Evolutionary conservation across 2,797 vertebrate genomes (phyloP), one percentile per base, ranked within the genome.

Genomic region (Buceros bicornis): DNA sequence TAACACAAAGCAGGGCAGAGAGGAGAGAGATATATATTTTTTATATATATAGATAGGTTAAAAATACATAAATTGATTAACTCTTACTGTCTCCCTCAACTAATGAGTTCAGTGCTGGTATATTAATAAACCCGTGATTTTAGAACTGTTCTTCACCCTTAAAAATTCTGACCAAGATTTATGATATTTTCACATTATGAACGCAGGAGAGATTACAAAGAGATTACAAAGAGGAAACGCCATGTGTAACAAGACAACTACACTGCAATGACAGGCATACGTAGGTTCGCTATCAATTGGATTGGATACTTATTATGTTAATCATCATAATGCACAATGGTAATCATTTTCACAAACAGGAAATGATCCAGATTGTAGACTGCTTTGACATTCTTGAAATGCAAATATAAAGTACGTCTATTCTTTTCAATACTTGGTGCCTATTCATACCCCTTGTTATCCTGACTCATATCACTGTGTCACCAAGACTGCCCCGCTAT

Each of bases 261-360:
- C 53, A 54, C 28, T 26, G n/a, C 42, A 72, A 14, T 0, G 0
- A 79, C 21, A 66, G 21, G 25, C 8, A 61, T 28, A 77, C 5
- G 26, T 13, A 2, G 0, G 18, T 20, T 65, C 0, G 8, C 31
- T 18, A 26, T 31, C 48, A 48, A 2, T 4, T 37, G 17, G 22
- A 20, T 3, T 18, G 18, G 51, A 87, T 35, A 37, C 33, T 65
- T 58, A 20, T 62, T 33, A 28, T 0, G 0, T 43, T 51, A 53
- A 26, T 16, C 26, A 51, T 16, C n/a, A n/a, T 16, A 65, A 61
- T 4, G 11, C 29, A 65, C 31, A 82, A 61, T 0, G 0, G 13
- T 40, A 65, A 73, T 53, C 11, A 69, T 26, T 69, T 87, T 73
- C 64, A 89, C 45, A 56, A 77, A 86, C 15, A 37, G 35, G 26